Conservation (phyloP, 2,888 invertebrate genomes). For the Blastobasis lacticolella region DNA sequence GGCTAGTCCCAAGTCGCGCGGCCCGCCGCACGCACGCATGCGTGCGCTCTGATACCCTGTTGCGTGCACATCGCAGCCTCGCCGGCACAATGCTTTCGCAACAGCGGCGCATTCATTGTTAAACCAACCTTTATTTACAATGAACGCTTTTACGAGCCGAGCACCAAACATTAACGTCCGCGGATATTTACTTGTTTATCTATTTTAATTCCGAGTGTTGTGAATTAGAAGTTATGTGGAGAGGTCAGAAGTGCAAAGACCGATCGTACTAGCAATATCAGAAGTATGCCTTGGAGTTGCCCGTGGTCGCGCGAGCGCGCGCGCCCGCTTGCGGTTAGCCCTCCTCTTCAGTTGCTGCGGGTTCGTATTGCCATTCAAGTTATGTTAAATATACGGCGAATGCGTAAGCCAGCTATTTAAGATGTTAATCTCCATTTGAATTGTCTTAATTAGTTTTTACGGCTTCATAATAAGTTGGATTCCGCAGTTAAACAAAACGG, state of each 20-base stretch:
- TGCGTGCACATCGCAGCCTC: slow-evolving; percentile 31
- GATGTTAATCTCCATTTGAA: too few relatives aligned
- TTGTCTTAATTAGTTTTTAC: too few relatives aligned
- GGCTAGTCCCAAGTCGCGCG: slow-evolving; percentile 51
- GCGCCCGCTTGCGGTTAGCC: slow-evolving; percentile 45
- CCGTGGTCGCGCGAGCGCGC: slow-evolving; percentile 62
- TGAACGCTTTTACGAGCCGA: too few relatives aligned
- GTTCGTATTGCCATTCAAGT: slow-evolving; percentile 30
- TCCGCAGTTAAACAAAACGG: too few relatives aligned
- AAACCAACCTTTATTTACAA: too few relatives aligned
- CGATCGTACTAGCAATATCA: slow-evolving; percentile 20
- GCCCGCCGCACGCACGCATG: slow-evolving; percentile 49
- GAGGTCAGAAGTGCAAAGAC: slow-evolving; percentile 35
- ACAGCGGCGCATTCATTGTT: background rate
- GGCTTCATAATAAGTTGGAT: too few relatives aligned
- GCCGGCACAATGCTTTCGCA: slow-evolving; percentile 4
- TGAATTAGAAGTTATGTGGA: slow-evolving; percentile 22
- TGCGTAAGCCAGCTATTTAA: too few relatives aligned
- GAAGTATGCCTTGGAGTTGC: slow-evolving; percentile 60
- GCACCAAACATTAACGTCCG: too few relatives aligned
- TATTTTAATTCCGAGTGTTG: background rate
- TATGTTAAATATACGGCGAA: too few relatives aligned
- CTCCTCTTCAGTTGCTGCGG: slow-evolving; percentile 47
- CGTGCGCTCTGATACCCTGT: slow-evolving; percentile 35
- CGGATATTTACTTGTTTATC: too few relatives aligned